phyloP scores from a whole-genome alignment of 2,113 vertebrate genomes.

The Vulpes lagopus region DNA sequence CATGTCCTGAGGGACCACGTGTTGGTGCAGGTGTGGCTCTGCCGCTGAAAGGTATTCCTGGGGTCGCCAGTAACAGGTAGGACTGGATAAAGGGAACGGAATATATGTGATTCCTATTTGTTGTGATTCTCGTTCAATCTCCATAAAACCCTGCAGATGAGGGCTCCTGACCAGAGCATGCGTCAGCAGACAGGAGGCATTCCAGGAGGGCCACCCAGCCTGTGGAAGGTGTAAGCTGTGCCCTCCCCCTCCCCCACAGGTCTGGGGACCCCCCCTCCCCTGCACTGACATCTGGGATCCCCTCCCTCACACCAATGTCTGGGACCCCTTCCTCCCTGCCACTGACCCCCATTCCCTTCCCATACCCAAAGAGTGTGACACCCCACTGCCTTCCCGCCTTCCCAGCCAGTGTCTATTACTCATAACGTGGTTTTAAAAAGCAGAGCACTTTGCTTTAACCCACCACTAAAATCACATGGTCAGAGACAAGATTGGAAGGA shows the following conservation, averaged over 20 bases:
- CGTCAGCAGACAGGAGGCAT: neutral
- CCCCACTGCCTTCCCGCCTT: no score
- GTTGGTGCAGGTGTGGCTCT: neutral
- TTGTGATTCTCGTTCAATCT: neutral
- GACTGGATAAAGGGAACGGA: neutral
- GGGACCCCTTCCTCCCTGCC: neutral
- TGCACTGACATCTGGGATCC: neutral
- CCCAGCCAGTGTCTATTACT: neutral
- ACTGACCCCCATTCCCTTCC: neutral
- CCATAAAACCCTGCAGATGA: neutral
- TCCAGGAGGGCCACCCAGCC: neutral
- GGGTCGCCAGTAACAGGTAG: neutral
- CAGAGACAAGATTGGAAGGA: neutral
- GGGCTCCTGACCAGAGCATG: neutral
- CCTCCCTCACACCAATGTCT: neutral
- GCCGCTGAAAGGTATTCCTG: neutral
- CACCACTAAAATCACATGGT: neutral
- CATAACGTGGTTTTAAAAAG: neutral
- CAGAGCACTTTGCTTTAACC: neutral
- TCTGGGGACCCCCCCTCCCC: neutral
- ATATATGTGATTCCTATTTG: neutral
- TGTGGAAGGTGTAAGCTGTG: neutral
- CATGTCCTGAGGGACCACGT: neutral
- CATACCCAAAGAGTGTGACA: neutral
- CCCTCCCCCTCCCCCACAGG: neutral